These are phyloP conservation scores for Dasysyrphus albostriatus DNA, from an alignment of 2,888 invertebrate species.

Conservation along the genomic window DNA sequence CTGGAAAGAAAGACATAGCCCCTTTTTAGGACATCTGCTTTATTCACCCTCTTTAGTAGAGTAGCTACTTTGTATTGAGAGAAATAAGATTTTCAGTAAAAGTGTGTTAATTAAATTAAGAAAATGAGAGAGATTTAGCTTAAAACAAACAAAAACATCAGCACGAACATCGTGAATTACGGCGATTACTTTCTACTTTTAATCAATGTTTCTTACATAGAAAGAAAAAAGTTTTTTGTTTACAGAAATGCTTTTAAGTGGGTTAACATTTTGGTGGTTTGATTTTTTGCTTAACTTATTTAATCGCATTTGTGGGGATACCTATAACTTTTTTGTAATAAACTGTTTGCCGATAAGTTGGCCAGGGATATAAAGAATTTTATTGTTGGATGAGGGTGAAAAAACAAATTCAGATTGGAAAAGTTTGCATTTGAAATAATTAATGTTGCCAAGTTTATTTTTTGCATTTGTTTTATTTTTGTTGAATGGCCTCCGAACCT, in stretches of 20 bases:
- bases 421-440: conserved; percentile 35
- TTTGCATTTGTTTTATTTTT: background rate
- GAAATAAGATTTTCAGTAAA: conserved; percentile 33
- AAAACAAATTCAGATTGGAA: conserved; percentile 27
- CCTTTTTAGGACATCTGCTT: conserved; percentile 64
- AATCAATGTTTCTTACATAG: conserved; percentile 47
- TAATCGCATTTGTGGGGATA: background rate
- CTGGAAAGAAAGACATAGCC: conserved; percentile 41
- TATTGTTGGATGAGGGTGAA: conserved; percentile 14
- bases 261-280: conserved; percentile 47
- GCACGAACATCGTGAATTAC: conserved; percentile 23
- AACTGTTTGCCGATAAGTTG: background rate
- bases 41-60: conserved; percentile 34
- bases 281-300: conserved; percentile 22
- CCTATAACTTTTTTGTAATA: conserved; percentile 4
- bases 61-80: conserved; percentile 1
- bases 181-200: conserved; percentile 50
- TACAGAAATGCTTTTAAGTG: conserved; percentile 33
- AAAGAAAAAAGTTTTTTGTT: conserved; percentile 12
- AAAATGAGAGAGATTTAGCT: conserved; percentile 25
- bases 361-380: conserved; percentile 2
- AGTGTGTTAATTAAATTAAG: conserved; percentile 67
- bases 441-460: conserved; percentile 18
- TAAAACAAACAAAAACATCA: background rate
- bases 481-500: conserved; percentile 1